phyloP scores from a whole-genome alignment of 2,888 invertebrate genomes.

The Tetheella fluctuosa region DNA sequence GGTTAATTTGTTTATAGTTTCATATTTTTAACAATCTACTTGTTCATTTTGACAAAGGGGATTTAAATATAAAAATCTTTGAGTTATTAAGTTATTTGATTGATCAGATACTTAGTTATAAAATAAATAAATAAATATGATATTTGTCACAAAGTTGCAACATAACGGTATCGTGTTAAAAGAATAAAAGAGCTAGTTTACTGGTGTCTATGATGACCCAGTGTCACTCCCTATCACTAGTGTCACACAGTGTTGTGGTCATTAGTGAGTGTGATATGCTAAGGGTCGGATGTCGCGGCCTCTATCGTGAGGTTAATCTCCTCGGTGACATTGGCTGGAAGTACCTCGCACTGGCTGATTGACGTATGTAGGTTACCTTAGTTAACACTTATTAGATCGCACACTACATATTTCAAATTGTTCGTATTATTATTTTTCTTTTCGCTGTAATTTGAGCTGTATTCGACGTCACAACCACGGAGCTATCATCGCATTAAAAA shows the following conservation, averaged over 20 bases:
- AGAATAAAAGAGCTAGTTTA: neutral
- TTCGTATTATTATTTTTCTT: neutral
- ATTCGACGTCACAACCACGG: too few relatives aligned
- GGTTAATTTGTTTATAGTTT: too few relatives aligned
- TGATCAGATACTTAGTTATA: too few relatives aligned
- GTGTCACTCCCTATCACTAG: neutral
- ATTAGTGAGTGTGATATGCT: slow-evolving; percentile 39
- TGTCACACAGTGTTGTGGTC: neutral
- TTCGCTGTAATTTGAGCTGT: neutral
- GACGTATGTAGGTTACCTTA: slow-evolving; percentile 58
- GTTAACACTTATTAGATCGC: slow-evolving; percentile 16
- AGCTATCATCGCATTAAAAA: neutral
- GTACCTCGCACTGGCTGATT: slow-evolving; percentile 50
- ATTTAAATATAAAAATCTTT: too few relatives aligned
- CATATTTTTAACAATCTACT: neutral
- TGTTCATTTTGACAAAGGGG: too few relatives aligned
- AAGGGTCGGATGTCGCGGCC: slow-evolving; percentile 46
- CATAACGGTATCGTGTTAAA: neutral
- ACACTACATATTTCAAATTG: slow-evolving; percentile 1
- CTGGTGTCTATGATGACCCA: neutral
- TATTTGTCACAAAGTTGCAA: neutral
- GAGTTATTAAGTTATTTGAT: neutral
- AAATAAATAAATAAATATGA: too few relatives aligned
- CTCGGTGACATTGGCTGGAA: slow-evolving; percentile 55
- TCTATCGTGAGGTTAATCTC: slow-evolving; percentile 53